These are phyloP conservation scores for Melieria picta DNA, from an alignment of 2,888 invertebrate species.

Conservation along the genomic window DNA sequence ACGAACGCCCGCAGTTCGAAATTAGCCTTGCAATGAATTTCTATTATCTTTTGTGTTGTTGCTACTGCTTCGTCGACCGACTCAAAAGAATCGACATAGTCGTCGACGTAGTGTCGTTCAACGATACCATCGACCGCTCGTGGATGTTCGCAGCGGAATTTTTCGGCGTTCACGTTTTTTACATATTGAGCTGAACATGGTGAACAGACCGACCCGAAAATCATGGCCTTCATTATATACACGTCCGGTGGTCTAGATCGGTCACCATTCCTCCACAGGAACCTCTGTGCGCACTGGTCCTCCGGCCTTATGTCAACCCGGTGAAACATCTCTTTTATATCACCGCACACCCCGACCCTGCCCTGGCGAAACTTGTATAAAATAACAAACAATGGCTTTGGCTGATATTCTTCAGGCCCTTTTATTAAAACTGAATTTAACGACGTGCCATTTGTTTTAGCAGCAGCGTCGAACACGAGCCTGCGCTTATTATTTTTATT, in stretches of 20 bases:
- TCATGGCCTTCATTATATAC: constrained; percentile 35
- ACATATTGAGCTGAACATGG: constrained; percentile 38
- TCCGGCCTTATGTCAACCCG: neutral
- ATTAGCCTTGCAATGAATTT: constrained; percentile 31
- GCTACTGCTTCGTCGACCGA: constrained; percentile 30
- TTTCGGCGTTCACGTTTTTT: constrained; percentile 30
- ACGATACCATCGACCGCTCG: constrained; percentile 24
- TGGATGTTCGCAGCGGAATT: neutral
- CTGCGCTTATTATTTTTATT: neutral
- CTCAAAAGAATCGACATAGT: constrained; percentile 36
- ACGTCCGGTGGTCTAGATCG: no score
- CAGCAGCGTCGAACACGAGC: constrained; percentile 2
- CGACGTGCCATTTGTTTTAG: constrained; percentile 20
- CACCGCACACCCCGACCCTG: constrained; percentile 29
- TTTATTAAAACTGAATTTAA: constrained; percentile 25
- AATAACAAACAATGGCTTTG: constrained; percentile 26
- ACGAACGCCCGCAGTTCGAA: constrained; percentile 38
- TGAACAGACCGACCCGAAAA: constrained; percentile 38
- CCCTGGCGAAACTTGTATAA: constrained; percentile 39
- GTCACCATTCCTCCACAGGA: neutral
- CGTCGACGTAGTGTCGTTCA: constrained; percentile 30
- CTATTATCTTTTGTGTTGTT: constrained; percentile 30
- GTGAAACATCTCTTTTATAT: no score
- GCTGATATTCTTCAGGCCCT: no score
- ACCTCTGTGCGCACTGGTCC: constrained; percentile 3